These are phyloP conservation scores for Campopleginae sp. DNA, from an alignment of 2,888 invertebrate genomes.

Conservation along the genomic window DNA sequence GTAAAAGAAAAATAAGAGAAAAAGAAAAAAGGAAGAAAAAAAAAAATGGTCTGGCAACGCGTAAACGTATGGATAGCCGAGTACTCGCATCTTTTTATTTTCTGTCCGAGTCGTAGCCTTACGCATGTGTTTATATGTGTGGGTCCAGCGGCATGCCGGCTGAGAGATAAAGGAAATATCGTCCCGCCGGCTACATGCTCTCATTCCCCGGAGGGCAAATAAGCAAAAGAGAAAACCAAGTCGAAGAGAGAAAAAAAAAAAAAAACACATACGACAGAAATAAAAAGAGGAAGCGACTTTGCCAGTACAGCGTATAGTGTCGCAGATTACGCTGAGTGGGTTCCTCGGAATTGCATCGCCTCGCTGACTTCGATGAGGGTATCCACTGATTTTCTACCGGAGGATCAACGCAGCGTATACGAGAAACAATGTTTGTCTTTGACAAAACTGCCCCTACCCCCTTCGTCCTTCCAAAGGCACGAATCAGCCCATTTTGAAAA, in stretches of 20 bases:
- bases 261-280: too few relatives aligned
- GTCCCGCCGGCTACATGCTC: constrained; percentile 50
- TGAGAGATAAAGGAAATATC: constrained; percentile 64
- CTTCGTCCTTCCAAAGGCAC: background rate
- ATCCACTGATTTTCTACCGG: constrained; percentile 61
- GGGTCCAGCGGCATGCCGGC: constrained; percentile 55
- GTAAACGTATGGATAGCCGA: constrained; percentile 19
- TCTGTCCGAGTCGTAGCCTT: constrained; percentile 10
- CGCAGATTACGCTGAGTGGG: constrained; percentile 79
- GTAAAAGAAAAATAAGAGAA: background rate
- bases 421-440: constrained; percentile 48
- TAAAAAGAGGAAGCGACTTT: constrained; percentile 30
- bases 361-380: constrained; percentile 63
- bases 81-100: constrained; percentile 45
- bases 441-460: constrained; percentile 12
- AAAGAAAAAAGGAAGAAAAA: background rate
- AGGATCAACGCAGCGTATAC: constrained; percentile 44
- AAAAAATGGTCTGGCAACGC: background rate
- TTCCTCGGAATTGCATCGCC: constrained; percentile 77
- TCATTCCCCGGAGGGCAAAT: constrained; percentile 41
- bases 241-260: constrained; percentile 22
- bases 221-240: constrained; percentile 42
- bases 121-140: constrained; percentile 9
- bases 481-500: constrained; percentile 8
- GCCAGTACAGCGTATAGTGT: constrained; percentile 63